Evolutionary conservation across 2,888 invertebrate species (phyloP).

Genomic region (Patella ulyssiponensis): DNA sequence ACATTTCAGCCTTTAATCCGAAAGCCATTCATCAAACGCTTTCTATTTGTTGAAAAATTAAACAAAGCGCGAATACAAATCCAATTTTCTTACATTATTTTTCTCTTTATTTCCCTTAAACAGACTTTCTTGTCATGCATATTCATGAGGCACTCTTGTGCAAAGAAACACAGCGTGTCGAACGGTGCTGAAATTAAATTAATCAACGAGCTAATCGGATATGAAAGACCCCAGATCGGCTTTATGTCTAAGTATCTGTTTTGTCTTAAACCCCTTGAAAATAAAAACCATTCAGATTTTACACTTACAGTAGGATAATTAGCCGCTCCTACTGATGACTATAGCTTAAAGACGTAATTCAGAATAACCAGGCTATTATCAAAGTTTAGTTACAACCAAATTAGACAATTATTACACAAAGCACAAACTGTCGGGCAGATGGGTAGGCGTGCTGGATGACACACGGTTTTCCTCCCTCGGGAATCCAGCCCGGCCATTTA

Average conservation of each 20-base stretch:
- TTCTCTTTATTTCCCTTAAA: not conserved
- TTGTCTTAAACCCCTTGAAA: not conserved
- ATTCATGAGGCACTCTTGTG: not conserved
- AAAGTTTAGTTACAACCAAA: not conserved
- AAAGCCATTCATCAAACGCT: not conserved
- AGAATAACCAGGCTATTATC: too few species aligned
- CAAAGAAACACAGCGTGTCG: not conserved
- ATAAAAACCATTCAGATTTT: not conserved
- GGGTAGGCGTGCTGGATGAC: not conserved
- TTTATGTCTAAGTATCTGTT: constrained; percentile 7
- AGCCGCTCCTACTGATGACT: not conserved
- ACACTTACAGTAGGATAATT: not conserved
- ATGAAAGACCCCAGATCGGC: not conserved
- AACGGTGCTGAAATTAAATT: not conserved
- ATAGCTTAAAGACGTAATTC: too few species aligned
- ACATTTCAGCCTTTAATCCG: constrained; percentile 6
- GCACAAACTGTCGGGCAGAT: not conserved
- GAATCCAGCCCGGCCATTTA: not conserved
- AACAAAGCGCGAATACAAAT: constrained; percentile 2
- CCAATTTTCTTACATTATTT: constrained; percentile 11
- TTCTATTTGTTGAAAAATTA: not conserved
- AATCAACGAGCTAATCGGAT: not conserved
- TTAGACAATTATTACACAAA: not conserved
- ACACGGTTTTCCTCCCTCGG: not conserved
- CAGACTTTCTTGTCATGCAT: not conserved